A percentile compares a stretch with the other conserved stretches of the same genome.
phyloP scores from a whole-genome alignment of 1,140 invertebrate genomes.

The Amyelois transitella region DNA sequence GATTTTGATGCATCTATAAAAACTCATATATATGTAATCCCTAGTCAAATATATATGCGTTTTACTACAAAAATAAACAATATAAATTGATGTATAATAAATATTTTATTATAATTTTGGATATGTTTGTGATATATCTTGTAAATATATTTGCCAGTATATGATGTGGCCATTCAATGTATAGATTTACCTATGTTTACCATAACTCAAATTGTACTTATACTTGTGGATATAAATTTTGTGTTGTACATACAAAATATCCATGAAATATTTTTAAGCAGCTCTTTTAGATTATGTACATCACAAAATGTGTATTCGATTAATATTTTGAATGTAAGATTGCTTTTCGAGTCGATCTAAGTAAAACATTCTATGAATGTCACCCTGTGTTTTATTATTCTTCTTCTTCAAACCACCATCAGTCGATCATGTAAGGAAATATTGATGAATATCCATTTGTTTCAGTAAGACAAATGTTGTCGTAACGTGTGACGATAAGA shows the following conservation, averaged over 20 bases:
- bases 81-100: constrained; percentile 4
- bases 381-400: constrained; percentile 28
- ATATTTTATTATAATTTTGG: constrained; percentile 16
- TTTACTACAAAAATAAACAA: constrained; percentile 14
- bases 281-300: neutral
- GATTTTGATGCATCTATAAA: constrained; percentile 20
- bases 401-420: no score
- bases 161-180: constrained; percentile 54
- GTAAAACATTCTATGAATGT: constrained; percentile 72
- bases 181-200: constrained; percentile 9
- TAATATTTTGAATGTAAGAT: constrained; percentile 38
- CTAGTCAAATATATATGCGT: constrained; percentile 38
- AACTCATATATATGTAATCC: constrained; percentile 25
- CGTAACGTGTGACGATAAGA: no score
- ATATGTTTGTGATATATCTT: constrained; percentile 54
- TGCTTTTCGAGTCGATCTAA: constrained; percentile 56
- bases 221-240: constrained; percentile 23
- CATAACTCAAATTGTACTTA: constrained; percentile 1
- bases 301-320: constrained; percentile 26
- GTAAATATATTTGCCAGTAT: constrained; percentile 62
- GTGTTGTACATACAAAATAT: constrained; percentile 9
- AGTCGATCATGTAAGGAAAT: no score
- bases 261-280: neutral
- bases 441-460: no score
- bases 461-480: no score